Conservation (phyloP, 1,140 invertebrate genomes). For the Platyscapa corneri region DNA sequence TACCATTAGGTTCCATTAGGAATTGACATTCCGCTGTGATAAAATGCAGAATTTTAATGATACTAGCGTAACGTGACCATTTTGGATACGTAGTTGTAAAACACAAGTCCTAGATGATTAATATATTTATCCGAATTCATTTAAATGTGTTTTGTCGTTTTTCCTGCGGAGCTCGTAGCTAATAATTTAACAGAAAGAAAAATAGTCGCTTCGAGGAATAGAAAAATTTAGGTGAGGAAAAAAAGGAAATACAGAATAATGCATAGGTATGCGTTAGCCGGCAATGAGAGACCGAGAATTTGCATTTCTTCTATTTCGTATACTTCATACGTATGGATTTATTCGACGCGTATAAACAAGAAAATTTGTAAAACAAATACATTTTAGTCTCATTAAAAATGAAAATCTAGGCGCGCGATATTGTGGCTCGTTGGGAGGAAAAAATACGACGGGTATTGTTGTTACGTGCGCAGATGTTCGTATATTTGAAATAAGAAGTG, state of each 20-base stretch:
- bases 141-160: background rate
- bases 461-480: background rate
- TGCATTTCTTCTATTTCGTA: slow-evolving; percentile 35
- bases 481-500: background rate
- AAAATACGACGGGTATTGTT: background rate
- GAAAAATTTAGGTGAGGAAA: slow-evolving; percentile 11
- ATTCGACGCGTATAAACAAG: slow-evolving; percentile 18
- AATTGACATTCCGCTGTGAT: background rate
- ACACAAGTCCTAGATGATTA: background rate
- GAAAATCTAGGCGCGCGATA: background rate
- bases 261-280: background rate
- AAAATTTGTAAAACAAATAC: slow-evolving; percentile 34
- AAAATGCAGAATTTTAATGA: background rate
- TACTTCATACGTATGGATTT: slow-evolving; percentile 21
- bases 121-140: slow-evolving; percentile 7
- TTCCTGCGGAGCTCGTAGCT: background rate
- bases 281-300: background rate
- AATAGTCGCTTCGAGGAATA: background rate
- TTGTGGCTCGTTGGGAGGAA: background rate
- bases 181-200: slow-evolving; percentile 20
- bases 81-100: background rate
- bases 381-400: slow-evolving; percentile 35
- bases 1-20: background rate
- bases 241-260: background rate
- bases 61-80: background rate